phyloP scores from a whole-genome alignment of 2,797 vertebrate species.

The Strix occidentalis region DNA sequence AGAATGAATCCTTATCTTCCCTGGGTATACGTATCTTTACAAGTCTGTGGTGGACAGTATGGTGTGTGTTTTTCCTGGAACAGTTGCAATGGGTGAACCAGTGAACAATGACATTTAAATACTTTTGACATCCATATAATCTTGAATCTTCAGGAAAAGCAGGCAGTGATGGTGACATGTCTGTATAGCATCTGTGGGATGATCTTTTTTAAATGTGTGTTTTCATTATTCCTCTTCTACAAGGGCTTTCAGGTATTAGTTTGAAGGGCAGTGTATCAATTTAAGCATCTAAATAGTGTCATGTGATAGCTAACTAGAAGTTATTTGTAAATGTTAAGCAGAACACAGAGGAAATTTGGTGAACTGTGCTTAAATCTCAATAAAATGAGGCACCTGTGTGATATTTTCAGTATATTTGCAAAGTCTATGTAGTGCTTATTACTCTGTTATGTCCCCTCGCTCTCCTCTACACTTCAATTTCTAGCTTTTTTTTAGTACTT shows the following conservation, averaged over 20 bases:
- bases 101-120: background rate
- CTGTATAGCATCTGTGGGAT: background rate
- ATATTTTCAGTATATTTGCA: background rate
- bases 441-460: background rate
- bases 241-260: background rate
- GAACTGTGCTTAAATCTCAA: background rate
- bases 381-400: background rate
- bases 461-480: background rate
- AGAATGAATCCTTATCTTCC: background rate
- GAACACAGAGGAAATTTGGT: background rate
- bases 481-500: background rate
- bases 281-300: background rate
- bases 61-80: background rate
- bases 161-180: background rate
- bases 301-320: background rate
- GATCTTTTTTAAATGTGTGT: background rate
- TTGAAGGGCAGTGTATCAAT: background rate
- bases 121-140: background rate
- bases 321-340: background rate
- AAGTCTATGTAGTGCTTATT: background rate
- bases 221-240: background rate
- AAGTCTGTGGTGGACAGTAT: background rate
- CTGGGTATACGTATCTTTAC: fast-evolving
- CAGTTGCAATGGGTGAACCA: background rate
- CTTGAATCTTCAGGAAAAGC: background rate